Percentiles rank a stretch among this genome's conserved stretches.
phyloP scores from a whole-genome alignment of 2,113 vertebrate genomes.

The Cephalopterus ornatus region DNA sequence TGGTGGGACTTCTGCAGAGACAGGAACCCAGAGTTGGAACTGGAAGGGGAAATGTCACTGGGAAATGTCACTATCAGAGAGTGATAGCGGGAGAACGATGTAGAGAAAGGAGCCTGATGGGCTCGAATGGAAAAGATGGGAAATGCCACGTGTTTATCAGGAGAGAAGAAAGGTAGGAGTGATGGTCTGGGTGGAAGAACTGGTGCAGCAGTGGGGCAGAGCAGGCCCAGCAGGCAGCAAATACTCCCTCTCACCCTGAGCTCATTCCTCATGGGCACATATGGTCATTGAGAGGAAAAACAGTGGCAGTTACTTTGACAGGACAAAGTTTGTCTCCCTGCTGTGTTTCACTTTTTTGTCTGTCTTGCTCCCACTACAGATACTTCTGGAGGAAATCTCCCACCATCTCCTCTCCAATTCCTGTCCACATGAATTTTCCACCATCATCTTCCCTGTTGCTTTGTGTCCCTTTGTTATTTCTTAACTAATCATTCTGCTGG shows the following conservation, averaged over 20 bases:
- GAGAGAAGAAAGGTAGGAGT: not conserved
- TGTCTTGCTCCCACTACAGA: not conserved
- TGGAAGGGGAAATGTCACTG: too few species aligned
- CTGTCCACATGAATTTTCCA: not conserved
- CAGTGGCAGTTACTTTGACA: not conserved
- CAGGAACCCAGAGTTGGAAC: too few species aligned
- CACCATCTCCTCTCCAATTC: not conserved
- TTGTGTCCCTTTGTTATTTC: not conserved
- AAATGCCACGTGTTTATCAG: not conserved
- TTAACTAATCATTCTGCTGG: not conserved
- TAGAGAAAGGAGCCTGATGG: not conserved
- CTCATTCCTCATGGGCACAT: not conserved
- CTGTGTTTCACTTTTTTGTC: not conserved
- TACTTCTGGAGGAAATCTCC: not conserved
- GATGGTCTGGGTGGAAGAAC: not conserved
- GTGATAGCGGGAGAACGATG: too few species aligned
- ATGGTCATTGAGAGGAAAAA: not conserved
- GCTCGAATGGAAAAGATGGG: not conserved
- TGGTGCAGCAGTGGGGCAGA: not conserved
- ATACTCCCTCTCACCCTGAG: not conserved
- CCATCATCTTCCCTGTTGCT: not conserved
- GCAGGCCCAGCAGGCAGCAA: not conserved
- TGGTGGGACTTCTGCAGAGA: too few species aligned
- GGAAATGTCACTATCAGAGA: too few species aligned
- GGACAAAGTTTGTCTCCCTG: not conserved